phyloP scores from a whole-genome alignment of 2,888 invertebrate species.

The Thereva unica region DNA sequence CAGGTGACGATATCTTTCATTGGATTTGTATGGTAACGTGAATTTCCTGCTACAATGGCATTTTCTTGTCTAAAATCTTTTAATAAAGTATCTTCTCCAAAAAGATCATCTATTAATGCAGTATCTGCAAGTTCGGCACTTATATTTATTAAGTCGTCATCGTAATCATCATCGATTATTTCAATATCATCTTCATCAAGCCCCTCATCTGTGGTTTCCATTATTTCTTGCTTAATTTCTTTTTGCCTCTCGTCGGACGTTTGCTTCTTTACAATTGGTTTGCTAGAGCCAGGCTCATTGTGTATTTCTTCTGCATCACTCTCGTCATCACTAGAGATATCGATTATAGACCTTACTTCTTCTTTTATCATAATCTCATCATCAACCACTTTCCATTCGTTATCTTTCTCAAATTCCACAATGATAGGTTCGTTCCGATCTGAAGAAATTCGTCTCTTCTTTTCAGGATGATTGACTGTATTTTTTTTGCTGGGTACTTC shows the following conservation, averaged over 20 bases:
- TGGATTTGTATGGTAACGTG: slow-evolving; percentile 45
- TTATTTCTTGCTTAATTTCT: slow-evolving; percentile 53
- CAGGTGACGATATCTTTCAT: slow-evolving; percentile 54
- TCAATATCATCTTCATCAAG: slow-evolving; percentile 48
- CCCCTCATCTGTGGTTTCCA: slow-evolving; percentile 47
- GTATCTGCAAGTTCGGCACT: slow-evolving; percentile 50
- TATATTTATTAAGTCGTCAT: slow-evolving; percentile 43
- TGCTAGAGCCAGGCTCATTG: neutral
- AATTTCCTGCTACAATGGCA: slow-evolving; percentile 48
- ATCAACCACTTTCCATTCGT: slow-evolving; percentile 48
- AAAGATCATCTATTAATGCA: slow-evolving; percentile 53
- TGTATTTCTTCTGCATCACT: neutral
- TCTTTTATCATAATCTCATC: slow-evolving; percentile 51
- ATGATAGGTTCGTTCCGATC: slow-evolving; percentile 1
- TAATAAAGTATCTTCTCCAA: slow-evolving; percentile 52
- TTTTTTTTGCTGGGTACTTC: neutral
- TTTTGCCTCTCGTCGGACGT: slow-evolving; percentile 47
- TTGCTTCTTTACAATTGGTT: neutral
- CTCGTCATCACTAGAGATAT: slow-evolving; percentile 39
- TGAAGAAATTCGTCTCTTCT: slow-evolving; percentile 45
- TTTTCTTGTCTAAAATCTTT: slow-evolving; percentile 53
- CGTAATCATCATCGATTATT: slow-evolving; percentile 52
- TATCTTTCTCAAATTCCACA: slow-evolving; percentile 23
- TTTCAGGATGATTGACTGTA: slow-evolving; percentile 42
- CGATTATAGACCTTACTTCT: slow-evolving; percentile 44